Evolutionary conservation across 2,888 invertebrate genomes (phyloP).

Genomic region (Chrysolina americana): DNA sequence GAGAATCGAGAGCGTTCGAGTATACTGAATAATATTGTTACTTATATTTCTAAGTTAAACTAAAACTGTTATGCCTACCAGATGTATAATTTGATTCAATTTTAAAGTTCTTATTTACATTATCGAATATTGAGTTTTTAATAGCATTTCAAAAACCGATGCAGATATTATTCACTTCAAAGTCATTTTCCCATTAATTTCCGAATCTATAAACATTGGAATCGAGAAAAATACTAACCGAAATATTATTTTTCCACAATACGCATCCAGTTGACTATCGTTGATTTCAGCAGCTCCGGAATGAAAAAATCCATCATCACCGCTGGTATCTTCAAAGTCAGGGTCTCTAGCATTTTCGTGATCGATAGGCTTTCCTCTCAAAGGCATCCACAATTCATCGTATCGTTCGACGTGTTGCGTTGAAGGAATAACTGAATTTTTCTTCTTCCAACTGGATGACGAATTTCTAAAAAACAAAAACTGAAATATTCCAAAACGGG

Average conservation of each 20-base stretch:
- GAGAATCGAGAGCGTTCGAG: too few relatives aligned
- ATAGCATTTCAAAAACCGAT: background rate
- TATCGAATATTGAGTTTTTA: background rate
- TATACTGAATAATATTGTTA: too few relatives aligned
- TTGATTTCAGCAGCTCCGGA: slow-evolving; percentile 51
- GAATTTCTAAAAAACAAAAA: slow-evolving; percentile 5
- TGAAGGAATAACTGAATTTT: background rate
- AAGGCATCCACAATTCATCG: slow-evolving; percentile 36
- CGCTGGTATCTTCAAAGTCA: slow-evolving; percentile 1
- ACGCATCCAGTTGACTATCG: slow-evolving; percentile 48
- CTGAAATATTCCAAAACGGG: background rate
- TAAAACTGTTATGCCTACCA: too few relatives aligned
- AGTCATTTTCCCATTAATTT: background rate
- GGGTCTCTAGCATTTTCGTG: slow-evolving; percentile 32
- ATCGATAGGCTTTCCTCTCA: slow-evolving; percentile 51
- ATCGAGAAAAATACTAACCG: slow-evolving; percentile 46
- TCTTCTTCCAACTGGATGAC: background rate
- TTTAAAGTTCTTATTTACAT: background rate
- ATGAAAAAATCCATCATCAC: slow-evolving; percentile 55
- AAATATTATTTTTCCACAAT: slow-evolving; percentile 55
- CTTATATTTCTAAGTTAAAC: too few relatives aligned
- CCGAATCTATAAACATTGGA: background rate
- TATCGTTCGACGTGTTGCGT: background rate
- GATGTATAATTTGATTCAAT: too few relatives aligned
- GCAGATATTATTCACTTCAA: slow-evolving; percentile 24